Evolutionary conservation across 2,888 invertebrate species (phyloP).

Genomic region (Zelleria hepariella): DNA sequence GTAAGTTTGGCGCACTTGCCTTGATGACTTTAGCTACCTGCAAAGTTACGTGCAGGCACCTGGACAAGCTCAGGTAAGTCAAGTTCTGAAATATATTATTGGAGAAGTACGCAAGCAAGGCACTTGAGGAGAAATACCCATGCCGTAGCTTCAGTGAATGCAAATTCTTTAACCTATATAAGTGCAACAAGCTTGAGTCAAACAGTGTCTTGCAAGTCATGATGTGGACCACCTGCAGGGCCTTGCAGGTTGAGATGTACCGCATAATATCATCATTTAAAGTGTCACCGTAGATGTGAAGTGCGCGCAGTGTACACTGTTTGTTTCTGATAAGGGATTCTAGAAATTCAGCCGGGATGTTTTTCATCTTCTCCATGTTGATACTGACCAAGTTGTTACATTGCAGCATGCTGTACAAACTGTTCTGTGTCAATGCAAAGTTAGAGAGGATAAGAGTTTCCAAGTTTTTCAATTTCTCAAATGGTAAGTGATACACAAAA

Average conservation of each 20-base stretch:
- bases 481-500: slow-evolving; percentile 64
- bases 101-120: slow-evolving; percentile 61
- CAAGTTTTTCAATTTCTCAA: slow-evolving; percentile 56
- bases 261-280: slow-evolving; percentile 62
- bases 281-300: slow-evolving; percentile 66
- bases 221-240: slow-evolving; percentile 56
- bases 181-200: slow-evolving; percentile 62
- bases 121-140: slow-evolving; percentile 65
- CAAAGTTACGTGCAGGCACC: slow-evolving; percentile 64
- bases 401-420: slow-evolving; percentile 62
- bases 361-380: slow-evolving; percentile 70
- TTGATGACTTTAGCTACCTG: slow-evolving; percentile 63
- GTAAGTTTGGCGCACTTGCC: slow-evolving; percentile 59
- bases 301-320: slow-evolving; percentile 48
- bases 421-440: slow-evolving; percentile 61
- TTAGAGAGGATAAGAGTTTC: slow-evolving; percentile 63
- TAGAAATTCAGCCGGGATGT: slow-evolving; percentile 63
- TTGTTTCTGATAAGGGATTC: slow-evolving; percentile 58
- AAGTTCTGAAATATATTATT: slow-evolving; percentile 60
- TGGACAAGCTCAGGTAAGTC: slow-evolving; percentile 59
- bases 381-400: slow-evolving; percentile 62
- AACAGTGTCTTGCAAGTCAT: slow-evolving; percentile 69
- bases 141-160: slow-evolving; percentile 63
- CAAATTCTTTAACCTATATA: slow-evolving; percentile 56
- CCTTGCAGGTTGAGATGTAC: slow-evolving; percentile 56